Evolutionary conservation across 2,888 invertebrate species (phyloP).

Genomic region (Caenorhabditis sulstoni): DNA sequence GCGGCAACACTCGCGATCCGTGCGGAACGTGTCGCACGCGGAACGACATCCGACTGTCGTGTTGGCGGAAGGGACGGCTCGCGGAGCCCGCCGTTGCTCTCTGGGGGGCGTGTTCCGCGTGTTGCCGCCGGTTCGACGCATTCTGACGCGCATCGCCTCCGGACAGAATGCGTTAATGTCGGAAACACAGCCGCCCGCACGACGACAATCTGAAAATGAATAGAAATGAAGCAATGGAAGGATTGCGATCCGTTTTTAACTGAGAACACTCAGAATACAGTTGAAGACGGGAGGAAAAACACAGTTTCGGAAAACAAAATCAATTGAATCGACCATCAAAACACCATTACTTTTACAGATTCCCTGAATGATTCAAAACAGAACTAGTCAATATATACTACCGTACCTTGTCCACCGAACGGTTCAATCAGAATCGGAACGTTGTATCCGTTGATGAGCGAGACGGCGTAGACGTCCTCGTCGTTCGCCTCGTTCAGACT

Average conservation of each 20-base stretch:
- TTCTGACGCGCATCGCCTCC: constrained; percentile 22
- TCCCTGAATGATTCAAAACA: not conserved
- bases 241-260: too few species aligned
- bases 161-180: constrained; percentile 59
- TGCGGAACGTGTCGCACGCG: constrained; percentile 82
- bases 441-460: constrained; percentile 83
- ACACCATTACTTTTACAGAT: too few species aligned
- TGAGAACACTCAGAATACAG: too few species aligned
- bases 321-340: too few species aligned
- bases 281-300: too few species aligned
- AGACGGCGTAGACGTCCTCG: constrained; percentile 83
- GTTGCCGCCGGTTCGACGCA: not conserved
- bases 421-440: constrained; percentile 68
- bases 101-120: not conserved
- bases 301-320: too few species aligned
- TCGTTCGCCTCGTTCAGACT: constrained; percentile 80
- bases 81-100: not conserved
- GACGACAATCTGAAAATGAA: constrained; percentile 54
- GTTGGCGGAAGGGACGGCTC: constrained; percentile 32
- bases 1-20: constrained; percentile 83
- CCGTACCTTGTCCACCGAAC: constrained; percentile 42
- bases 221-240: too few species aligned
- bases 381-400: not conserved
- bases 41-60: constrained; percentile 82
- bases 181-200: constrained; percentile 60